phyloP scores from a whole-genome alignment of 2,888 invertebrate species.

The Torymus texanus region DNA sequence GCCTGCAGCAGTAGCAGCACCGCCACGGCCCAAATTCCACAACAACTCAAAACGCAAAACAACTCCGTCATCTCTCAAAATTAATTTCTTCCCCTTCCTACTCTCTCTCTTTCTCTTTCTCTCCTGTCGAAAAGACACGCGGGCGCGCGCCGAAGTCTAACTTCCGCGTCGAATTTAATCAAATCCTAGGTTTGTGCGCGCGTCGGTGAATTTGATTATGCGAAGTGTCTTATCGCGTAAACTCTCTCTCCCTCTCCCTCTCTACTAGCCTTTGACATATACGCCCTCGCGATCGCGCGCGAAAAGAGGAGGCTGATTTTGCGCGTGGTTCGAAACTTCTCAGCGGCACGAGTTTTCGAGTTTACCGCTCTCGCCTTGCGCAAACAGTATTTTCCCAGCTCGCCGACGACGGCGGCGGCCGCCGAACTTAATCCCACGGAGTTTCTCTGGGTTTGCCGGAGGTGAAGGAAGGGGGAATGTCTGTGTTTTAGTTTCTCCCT shows the following conservation, averaged over 20 bases:
- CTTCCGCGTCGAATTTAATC: conserved; percentile 48
- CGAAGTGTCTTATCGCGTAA: conserved; percentile 45
- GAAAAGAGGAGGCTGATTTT: conserved; percentile 49
- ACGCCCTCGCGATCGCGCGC: conserved; percentile 14
- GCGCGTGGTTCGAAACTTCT: conserved; percentile 62
- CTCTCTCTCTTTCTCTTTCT: too few relatives aligned
- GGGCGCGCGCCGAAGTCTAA: conserved; percentile 17
- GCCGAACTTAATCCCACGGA: conserved; percentile 37
- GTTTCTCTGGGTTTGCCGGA: too few relatives aligned
- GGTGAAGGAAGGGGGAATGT: too few relatives aligned
- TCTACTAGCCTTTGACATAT: conserved; percentile 43
- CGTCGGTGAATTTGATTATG: conserved; percentile 49
- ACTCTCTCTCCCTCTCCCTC: conserved; percentile 5
- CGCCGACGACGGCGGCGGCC: conserved; percentile 30
- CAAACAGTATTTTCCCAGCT: conserved; percentile 67
- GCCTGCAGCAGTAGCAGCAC: too few relatives aligned
- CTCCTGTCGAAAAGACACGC: conserved; percentile 2
- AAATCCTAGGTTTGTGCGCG: conserved; percentile 28
- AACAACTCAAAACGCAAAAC: too few relatives aligned
- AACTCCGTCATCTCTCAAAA: too few relatives aligned
- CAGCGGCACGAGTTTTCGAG: conserved; percentile 62
- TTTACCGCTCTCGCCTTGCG: conserved; percentile 66
- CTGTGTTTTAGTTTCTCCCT: conserved; percentile 13
- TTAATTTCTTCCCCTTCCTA: too few relatives aligned
- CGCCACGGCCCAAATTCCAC: too few relatives aligned